Percentiles rank a stretch among this genome's conserved stretches.
Conservation (phyloP, 2,113 vertebrate species). For the Pseudonaja textilis region DNA sequence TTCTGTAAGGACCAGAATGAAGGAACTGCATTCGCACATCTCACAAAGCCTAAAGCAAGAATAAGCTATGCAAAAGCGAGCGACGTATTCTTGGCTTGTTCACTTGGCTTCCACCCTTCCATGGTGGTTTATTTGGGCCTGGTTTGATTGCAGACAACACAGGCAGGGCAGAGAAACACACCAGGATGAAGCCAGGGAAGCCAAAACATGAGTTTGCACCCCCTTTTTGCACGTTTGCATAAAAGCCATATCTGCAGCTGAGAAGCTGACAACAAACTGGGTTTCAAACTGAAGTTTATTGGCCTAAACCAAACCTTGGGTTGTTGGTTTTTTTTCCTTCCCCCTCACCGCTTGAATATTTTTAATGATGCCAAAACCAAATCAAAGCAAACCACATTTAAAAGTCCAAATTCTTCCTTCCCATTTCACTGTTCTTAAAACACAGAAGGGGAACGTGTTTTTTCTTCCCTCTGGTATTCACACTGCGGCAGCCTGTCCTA, state of each 20-base stretch:
- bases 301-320: background rate
- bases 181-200: background rate
- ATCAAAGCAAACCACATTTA: background rate
- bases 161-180: background rate
- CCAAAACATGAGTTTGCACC: background rate
- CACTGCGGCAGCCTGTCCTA: constrained; percentile 57
- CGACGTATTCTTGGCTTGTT: background rate
- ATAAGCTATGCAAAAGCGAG: background rate
- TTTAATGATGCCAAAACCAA: background rate
- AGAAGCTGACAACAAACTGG: background rate
- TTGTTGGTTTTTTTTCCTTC: accelerated
- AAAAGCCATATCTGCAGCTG: background rate
- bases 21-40: background rate
- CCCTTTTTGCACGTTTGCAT: background rate
- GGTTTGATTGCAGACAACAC: background rate
- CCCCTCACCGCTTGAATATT: background rate
- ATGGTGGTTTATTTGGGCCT: background rate
- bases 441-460: constrained; percentile 7
- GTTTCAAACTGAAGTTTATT: background rate
- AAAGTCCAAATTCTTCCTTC: background rate
- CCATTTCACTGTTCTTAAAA: constrained; percentile 17
- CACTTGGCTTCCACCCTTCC: background rate
- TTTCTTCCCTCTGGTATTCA: constrained; percentile 55
- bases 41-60: background rate
- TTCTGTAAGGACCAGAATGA: background rate